A percentile compares a stretch with the other conserved stretches of the same genome.
These are phyloP conservation scores for Chromis chromis DNA, from an alignment of 2,797 vertebrate species.

Conservation along the genomic window DNA sequence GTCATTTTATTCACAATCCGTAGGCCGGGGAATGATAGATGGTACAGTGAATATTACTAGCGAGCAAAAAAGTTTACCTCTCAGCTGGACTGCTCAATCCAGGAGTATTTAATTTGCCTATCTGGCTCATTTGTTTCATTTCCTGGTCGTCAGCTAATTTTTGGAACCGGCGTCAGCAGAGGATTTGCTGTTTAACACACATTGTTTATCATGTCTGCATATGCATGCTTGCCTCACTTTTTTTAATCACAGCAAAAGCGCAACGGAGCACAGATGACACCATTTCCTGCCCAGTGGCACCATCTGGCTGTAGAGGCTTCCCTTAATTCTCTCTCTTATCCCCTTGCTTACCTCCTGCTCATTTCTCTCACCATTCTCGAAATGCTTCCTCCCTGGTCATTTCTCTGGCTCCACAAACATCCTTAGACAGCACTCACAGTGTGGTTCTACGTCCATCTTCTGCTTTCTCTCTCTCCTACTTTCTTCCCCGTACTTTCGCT, in stretches of 20 bases:
- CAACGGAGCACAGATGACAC: slow-evolving; percentile 55
- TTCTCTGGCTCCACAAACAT: slow-evolving; percentile 57
- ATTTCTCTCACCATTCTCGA: slow-evolving; percentile 28
- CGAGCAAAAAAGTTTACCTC: slow-evolving; percentile 34
- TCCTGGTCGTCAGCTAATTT: slow-evolving; percentile 62
- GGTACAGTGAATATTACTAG: slow-evolving; percentile 1
- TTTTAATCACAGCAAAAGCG: slow-evolving; percentile 61
- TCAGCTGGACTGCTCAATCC: slow-evolving; percentile 47
- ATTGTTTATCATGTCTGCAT: slow-evolving; percentile 57
- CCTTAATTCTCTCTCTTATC: slow-evolving; percentile 51
- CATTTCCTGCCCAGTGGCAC: slow-evolving; percentile 75
- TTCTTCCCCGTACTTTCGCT: slow-evolving; percentile 37
- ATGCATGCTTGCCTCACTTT: slow-evolving; percentile 48
- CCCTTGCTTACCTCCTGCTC: slow-evolving; percentile 42
- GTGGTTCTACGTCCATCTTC: slow-evolving; percentile 40
- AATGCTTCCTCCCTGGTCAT: slow-evolving; percentile 48
- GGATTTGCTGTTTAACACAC: slow-evolving; percentile 55
- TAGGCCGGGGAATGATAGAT: slow-evolving; percentile 20
- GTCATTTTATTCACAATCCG: slow-evolving; percentile 3
- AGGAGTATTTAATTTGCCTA: slow-evolving; percentile 65
- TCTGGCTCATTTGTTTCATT: slow-evolving; percentile 70
- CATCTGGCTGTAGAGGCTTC: slow-evolving; percentile 73
- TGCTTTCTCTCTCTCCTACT: slow-evolving; percentile 7
- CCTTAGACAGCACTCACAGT: slow-evolving; percentile 61
- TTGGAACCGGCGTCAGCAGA: slow-evolving; percentile 42